Evolutionary conservation across 2,888 invertebrate species (phyloP).

Genomic region (Heliconius charithonia): DNA sequence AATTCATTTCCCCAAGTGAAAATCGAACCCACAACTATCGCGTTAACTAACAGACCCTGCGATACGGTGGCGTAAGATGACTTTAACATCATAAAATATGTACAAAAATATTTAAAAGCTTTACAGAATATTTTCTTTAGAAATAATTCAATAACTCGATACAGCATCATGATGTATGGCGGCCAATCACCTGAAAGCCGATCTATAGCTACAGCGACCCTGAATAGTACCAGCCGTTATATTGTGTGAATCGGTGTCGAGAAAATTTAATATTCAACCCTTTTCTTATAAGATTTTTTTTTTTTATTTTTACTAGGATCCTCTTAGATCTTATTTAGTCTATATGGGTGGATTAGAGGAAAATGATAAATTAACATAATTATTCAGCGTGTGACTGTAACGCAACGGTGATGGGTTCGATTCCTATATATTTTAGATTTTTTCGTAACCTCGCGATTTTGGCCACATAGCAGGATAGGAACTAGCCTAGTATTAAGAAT

Average conservation of each 20-base stretch:
- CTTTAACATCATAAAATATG: not conserved
- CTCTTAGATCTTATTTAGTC: not conserved
- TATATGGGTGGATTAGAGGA: not conserved
- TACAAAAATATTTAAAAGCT: not conserved
- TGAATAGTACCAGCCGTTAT: not conserved
- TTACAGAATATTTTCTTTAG: not conserved
- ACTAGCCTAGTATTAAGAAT: not conserved
- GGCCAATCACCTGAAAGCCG: conserved; percentile 12
- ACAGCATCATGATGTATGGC: conserved; percentile 10
- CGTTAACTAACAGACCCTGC: too few species aligned
- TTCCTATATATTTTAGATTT: too few species aligned
- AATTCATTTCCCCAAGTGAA: too few species aligned
- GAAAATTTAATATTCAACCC: not conserved
- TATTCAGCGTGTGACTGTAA: too few species aligned
- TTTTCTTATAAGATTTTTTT: too few species aligned
- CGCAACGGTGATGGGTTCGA: too few species aligned
- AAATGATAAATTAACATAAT: not conserved
- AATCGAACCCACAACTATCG: not conserved
- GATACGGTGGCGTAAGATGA: too few species aligned
- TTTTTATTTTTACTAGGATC: not conserved
- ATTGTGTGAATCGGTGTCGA: not conserved
- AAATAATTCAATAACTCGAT: conserved; percentile 18
- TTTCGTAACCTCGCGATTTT: too few species aligned
- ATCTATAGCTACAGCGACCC: conserved; percentile 4
- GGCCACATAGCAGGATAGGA: not conserved